These are phyloP conservation scores for Phyllopteryx taeniolatus DNA, from an alignment of 2,113 vertebrate species.

Conservation along the genomic window DNA sequence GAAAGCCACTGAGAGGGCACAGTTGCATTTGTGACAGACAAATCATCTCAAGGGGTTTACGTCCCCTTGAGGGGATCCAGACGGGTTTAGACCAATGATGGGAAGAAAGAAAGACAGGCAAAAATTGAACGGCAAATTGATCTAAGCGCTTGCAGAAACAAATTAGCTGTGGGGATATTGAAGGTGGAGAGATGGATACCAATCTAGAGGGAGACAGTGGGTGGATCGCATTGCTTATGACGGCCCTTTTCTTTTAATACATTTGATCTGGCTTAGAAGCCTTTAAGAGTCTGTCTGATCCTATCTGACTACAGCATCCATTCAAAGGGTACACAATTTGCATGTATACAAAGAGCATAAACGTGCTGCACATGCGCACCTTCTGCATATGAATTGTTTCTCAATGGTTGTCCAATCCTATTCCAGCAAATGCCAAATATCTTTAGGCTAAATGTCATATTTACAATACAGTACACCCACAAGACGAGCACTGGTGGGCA, in stretches of 20 bases:
- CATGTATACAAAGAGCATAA: background rate
- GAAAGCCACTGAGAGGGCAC: slow-evolving; percentile 54
- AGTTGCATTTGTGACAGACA: slow-evolving; percentile 67
- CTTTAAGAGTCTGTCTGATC: slow-evolving; percentile 40
- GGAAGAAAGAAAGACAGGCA: slow-evolving; percentile 23
- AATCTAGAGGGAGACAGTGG: slow-evolving; percentile 54
- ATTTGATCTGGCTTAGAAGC: slow-evolving; percentile 45
- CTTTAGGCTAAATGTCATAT: slow-evolving; percentile 46
- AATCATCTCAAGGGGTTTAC: slow-evolving; percentile 60
- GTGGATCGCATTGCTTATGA: slow-evolving; percentile 56
- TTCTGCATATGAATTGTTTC: slow-evolving; percentile 46
- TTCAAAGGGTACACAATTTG: slow-evolving; percentile 34
- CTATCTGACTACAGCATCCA: slow-evolving; percentile 39
- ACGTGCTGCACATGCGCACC: slow-evolving; percentile 25
- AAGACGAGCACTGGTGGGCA: slow-evolving; percentile 9
- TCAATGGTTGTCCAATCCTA: slow-evolving; percentile 36
- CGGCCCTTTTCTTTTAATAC: slow-evolving; percentile 52
- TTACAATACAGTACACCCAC: slow-evolving; percentile 33
- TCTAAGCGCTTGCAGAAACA: slow-evolving; percentile 50
- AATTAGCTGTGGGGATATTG: slow-evolving; percentile 53
- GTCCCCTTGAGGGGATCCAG: slow-evolving; percentile 38
- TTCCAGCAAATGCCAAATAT: slow-evolving; percentile 45
- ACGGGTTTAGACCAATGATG: slow-evolving; percentile 47
- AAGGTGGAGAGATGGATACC: slow-evolving; percentile 57
- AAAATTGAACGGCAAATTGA: slow-evolving; percentile 25